A percentile compares a stretch with the other conserved stretches of the same genome.
Conservation (phyloP, 2,113 vertebrate species). For the Ovis aries region ARS-UI_Ramb_v3.0 NC_056055.1:237328501-237329000, state of each 20-base stretch:
- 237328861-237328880: not conserved
- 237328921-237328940: not conserved
- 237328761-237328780: not conserved
- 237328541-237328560: too few relatives aligned
- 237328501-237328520: too few relatives aligned
- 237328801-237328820: not conserved
- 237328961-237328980: not conserved
- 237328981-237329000: too few relatives aligned
- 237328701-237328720: not conserved
- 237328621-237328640: not conserved
- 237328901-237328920: not conserved
- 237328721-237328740: not conserved
- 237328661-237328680: accelerated
- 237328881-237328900: not conserved
- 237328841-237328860: not conserved
- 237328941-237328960: not conserved
- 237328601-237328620: too few relatives aligned
- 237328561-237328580: accelerated
- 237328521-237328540: not conserved
- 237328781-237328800: not conserved
- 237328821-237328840: not conserved
- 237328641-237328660: accelerated
- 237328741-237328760: not conserved
- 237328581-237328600: not conserved
- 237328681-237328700: not conserved